These are phyloP conservation scores for Petromus typicus DNA, from an alignment of 2,113 vertebrate species.

Conservation along the genomic window DNA sequence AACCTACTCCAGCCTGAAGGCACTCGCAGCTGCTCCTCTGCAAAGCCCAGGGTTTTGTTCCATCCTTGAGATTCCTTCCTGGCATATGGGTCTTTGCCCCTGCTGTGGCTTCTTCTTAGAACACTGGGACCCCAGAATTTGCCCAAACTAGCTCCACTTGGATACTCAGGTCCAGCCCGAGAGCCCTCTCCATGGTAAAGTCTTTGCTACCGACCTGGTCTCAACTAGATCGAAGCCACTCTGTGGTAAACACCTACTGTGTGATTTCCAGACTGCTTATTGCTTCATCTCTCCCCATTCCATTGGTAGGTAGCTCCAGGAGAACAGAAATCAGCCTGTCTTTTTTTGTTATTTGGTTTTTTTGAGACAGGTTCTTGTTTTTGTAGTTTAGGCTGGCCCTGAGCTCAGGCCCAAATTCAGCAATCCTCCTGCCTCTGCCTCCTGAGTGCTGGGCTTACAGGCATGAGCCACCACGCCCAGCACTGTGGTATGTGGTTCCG, in stretches of 20 bases:
- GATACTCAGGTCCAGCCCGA: background rate
- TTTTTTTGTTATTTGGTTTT: too few species aligned
- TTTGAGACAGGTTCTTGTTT: too few species aligned
- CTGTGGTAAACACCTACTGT: background rate
- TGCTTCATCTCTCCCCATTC: background rate
- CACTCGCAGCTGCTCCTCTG: fast-evolving
- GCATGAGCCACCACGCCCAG: too few species aligned
- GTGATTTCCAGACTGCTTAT: background rate
- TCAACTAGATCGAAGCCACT: background rate
- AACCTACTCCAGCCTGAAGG: background rate
- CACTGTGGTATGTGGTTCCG: too few species aligned
- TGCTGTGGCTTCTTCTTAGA: background rate
- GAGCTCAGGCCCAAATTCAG: too few species aligned
- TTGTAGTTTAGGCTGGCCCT: too few species aligned
- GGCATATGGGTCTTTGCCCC: background rate
- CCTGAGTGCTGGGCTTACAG: too few species aligned
- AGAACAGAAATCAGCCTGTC: background rate
- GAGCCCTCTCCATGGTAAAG: background rate
- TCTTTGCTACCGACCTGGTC: background rate
- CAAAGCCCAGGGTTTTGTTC: background rate
- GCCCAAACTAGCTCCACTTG: background rate
- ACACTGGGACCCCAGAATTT: fast-evolving
- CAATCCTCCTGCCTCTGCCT: too few species aligned
- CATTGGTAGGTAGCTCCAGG: background rate
- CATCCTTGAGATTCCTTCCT: background rate